Evolutionary conservation across 2,113 vertebrate genomes (phyloP).

Genomic region (Hoplias malabaricus): DNA sequence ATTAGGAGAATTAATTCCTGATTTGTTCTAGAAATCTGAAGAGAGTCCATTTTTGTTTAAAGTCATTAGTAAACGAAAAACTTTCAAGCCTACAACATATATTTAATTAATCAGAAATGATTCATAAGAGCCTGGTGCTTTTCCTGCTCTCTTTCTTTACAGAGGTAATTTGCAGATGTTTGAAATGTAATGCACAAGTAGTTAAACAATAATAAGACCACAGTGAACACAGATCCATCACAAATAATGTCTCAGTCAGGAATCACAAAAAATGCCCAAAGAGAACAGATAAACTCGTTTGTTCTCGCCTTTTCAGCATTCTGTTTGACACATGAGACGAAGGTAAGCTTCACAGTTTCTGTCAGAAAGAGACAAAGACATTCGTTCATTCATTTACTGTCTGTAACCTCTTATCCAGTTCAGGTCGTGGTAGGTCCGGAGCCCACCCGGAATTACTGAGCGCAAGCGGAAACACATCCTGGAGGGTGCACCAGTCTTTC

Average conservation of each 20-base stretch:
- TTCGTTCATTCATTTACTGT: too few species aligned
- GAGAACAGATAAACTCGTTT: neutral
- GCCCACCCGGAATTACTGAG: too few species aligned
- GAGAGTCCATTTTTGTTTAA: neutral
- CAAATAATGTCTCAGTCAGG: neutral
- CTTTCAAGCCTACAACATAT: neutral
- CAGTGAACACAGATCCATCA: neutral
- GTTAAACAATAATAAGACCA: neutral
- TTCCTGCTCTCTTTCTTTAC: neutral
- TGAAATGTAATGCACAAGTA: neutral
- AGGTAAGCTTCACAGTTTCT: slow-evolving; percentile 61
- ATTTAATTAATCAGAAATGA: neutral
- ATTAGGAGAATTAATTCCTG: neutral
- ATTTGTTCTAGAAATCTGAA: neutral
- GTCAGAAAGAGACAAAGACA: slow-evolving; percentile 44
- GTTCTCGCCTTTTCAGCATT: neutral
- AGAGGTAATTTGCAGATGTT: neutral
- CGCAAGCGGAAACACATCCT: too few species aligned
- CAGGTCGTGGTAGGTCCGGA: too few species aligned
- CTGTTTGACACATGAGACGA: slow-evolving; percentile 26
- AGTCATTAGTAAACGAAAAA: neutral
- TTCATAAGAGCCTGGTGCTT: neutral
- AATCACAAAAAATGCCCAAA: neutral
- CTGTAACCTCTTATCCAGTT: too few species aligned
- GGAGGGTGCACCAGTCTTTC: too few species aligned